phyloP scores from a whole-genome alignment of 2,797 vertebrate genomes.

The Brachymystax lenok region DNA sequence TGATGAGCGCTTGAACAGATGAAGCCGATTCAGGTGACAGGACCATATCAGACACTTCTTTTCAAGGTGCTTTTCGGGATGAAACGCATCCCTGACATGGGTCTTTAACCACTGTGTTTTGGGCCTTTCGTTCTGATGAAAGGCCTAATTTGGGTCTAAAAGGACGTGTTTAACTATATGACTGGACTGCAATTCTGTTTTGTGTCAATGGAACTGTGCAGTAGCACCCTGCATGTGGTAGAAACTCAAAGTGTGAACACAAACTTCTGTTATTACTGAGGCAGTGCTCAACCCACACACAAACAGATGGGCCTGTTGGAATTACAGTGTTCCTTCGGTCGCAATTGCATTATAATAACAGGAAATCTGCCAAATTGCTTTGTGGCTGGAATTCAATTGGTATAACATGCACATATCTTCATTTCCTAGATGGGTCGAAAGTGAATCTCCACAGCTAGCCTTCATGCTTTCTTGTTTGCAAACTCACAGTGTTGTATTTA shows the following conservation, averaged over 20 bases:
- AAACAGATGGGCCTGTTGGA: not conserved
- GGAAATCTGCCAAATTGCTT: slow-evolving; percentile 61
- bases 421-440: slow-evolving; percentile 54
- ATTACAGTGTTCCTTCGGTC: slow-evolving; percentile 32
- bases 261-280: slow-evolving; percentile 1
- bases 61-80: not conserved
- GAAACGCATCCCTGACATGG: not conserved
- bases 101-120: not conserved
- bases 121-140: not conserved
- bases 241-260: slow-evolving; percentile 15
- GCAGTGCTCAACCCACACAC: slow-evolving; percentile 23
- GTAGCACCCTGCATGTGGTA: slow-evolving; percentile 28
- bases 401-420: slow-evolving; percentile 24
- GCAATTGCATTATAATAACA: slow-evolving; percentile 62
- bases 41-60: not conserved
- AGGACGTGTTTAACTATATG: slow-evolving; percentile 14
- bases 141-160: not conserved
- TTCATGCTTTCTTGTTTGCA: not conserved
- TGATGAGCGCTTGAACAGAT: no score
- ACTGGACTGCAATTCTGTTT: slow-evolving; percentile 18
- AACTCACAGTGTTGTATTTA: not conserved
- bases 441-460: slow-evolving; percentile 30
- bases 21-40: not conserved
- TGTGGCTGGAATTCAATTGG: slow-evolving; percentile 38
- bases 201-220: slow-evolving; percentile 16